phyloP scores from a whole-genome alignment of 2,888 invertebrate genomes.

The Keiferia lycopersicella region DNA sequence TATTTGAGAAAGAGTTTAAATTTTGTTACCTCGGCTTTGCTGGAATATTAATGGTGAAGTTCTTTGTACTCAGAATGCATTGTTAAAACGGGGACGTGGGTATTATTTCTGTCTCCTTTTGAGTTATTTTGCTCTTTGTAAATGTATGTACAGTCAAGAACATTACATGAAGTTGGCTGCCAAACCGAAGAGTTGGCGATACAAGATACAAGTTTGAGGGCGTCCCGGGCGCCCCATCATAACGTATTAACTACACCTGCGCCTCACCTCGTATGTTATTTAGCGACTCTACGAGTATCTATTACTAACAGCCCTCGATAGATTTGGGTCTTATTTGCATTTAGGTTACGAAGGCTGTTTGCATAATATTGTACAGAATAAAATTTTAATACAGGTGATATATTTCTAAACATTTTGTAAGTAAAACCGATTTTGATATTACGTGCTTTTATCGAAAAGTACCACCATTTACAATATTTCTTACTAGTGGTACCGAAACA shows the following conservation, averaged over 20 bases:
- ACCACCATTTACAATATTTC: too few relatives aligned
- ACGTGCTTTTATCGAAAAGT: too few relatives aligned
- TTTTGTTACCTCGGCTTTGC: slow-evolving; percentile 9
- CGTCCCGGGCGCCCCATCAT: slow-evolving; percentile 16
- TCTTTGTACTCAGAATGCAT: background rate
- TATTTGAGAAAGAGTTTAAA: slow-evolving; percentile 18
- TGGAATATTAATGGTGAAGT: background rate
- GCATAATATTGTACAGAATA: slow-evolving; percentile 2
- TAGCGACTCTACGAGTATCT: slow-evolving; percentile 18
- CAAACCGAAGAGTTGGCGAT: slow-evolving; percentile 7
- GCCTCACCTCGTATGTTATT: slow-evolving; percentile 15
- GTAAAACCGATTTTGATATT: too few relatives aligned
- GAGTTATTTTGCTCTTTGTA: background rate
- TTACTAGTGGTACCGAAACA: background rate
- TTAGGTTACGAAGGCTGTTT: background rate
- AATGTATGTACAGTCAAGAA: background rate
- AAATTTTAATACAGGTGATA: background rate
- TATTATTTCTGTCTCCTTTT: background rate
- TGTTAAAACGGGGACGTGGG: background rate
- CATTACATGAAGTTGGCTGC: background rate
- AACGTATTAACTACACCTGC: slow-evolving; percentile 23
- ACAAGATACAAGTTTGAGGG: slow-evolving; percentile 7
- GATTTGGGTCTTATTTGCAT: slow-evolving; percentile 16
- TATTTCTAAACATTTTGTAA: background rate
- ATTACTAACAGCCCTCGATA: slow-evolving; percentile 17